These are phyloP conservation scores for Drosophila anceps DNA, from an alignment of 2,888 invertebrate species.

Conservation along the genomic window DNA sequence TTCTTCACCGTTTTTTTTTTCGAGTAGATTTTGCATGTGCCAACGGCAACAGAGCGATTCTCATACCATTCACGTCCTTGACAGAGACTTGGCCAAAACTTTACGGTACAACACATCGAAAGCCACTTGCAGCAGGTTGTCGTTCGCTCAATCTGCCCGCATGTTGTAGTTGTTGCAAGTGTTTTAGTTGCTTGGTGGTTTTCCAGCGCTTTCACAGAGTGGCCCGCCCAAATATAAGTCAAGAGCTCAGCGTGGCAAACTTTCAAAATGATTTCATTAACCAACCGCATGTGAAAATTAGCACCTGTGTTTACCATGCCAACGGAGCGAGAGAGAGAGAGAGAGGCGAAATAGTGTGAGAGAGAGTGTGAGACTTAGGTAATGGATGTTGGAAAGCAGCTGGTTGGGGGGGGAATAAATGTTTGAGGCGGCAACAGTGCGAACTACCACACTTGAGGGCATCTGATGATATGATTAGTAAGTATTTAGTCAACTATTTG, in stretches of 20 bases:
- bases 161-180: conserved; percentile 6
- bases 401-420: not conserved
- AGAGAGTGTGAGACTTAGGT: not conserved
- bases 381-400: not conserved
- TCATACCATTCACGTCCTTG: conserved; percentile 40
- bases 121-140: conserved; percentile 46
- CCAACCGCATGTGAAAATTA: conserved; percentile 64
- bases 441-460: conserved; percentile 17
- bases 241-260: conserved; percentile 48
- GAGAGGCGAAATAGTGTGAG: not conserved
- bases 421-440: conserved; percentile 10
- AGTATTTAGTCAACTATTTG: conserved; percentile 24
- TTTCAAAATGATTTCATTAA: conserved; percentile 63
- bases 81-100: conserved; percentile 46
- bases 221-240: conserved; percentile 31
- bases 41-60: conserved; percentile 19
- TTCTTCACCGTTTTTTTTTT: not conserved
- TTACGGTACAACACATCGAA: conserved; percentile 50
- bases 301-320: conserved; percentile 42
- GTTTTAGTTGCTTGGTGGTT: conserved; percentile 23
- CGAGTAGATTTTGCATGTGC: conserved; percentile 41
- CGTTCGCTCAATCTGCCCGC: conserved; percentile 10
- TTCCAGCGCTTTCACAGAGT: conserved; percentile 18
- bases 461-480: conserved; percentile 43
- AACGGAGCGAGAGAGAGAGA: no score